These are phyloP conservation scores for Rhinogobius similis DNA, from an alignment of 2,113 vertebrate genomes.

Conservation along the genomic window DNA sequence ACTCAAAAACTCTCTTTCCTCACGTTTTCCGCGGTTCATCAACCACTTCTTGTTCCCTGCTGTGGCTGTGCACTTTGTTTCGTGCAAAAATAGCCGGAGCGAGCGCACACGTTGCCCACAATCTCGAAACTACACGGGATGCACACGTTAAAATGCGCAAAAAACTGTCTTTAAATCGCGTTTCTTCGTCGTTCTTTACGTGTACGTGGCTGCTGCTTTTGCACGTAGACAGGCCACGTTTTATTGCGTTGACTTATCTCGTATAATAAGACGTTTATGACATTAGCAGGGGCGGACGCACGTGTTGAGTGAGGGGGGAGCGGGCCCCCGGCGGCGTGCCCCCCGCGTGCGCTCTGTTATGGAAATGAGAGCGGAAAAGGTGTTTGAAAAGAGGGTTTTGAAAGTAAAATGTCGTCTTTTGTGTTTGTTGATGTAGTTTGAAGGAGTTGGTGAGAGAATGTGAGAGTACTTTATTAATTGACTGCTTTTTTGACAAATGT, in stretches of 20 bases:
- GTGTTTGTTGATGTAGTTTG: not conserved
- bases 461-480: too few species aligned
- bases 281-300: slow-evolving; percentile 28
- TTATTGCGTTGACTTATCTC: not conserved
- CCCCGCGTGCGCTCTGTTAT: too few species aligned
- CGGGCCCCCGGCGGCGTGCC: too few species aligned
- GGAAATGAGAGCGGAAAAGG: not conserved
- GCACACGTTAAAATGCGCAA: not conserved
- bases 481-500: too few species aligned
- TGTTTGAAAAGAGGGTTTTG: not conserved
- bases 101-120: not conserved
- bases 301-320: not conserved
- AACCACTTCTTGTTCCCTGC: not conserved
- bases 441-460: too few species aligned
- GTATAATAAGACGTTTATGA: slow-evolving; percentile 1
- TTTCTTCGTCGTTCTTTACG: not conserved
- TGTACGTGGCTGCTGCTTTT: not conserved
- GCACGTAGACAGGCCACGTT: not conserved
- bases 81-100: too few species aligned
- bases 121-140: not conserved
- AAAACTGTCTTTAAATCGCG: too few species aligned
- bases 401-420: not conserved
- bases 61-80: not conserved
- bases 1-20: not conserved
- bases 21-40: not conserved